Conservation (phyloP, 2,113 vertebrate genomes). For the Phrynosoma blainvillii region DNA sequence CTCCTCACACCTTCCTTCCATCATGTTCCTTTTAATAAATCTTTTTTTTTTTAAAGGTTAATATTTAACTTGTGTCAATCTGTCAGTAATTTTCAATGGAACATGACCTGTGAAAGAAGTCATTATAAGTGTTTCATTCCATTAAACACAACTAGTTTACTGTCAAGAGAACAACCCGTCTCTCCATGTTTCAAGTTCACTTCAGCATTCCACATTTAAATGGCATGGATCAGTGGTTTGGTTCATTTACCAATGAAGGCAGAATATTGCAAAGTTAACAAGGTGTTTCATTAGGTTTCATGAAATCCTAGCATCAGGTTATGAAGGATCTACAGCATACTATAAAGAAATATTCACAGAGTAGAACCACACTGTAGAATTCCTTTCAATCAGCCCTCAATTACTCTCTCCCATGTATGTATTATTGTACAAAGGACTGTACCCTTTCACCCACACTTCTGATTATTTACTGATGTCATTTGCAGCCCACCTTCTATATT, state of each 20-base stretch:
- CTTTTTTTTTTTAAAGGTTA: conserved; percentile 49
- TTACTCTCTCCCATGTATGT: neutral
- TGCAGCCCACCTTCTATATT: neutral
- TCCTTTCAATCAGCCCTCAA: neutral
- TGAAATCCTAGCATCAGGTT: conserved; percentile 67
- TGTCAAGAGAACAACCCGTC: conserved; percentile 79
- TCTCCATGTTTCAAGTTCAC: conserved; percentile 75
- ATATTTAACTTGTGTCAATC: conserved; percentile 76
- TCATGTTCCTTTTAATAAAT: conserved; percentile 51
- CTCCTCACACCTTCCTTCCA: neutral
- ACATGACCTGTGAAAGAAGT: conserved; percentile 82
- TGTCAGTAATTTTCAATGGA: conserved; percentile 79
- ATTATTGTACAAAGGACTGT: neutral
- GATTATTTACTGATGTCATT: neutral
- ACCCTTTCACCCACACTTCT: neutral
- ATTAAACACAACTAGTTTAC: conserved; percentile 84
- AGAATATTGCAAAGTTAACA: conserved; percentile 80
- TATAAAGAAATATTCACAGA: neutral
- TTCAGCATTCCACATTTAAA: conserved; percentile 80
- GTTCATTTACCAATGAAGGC: conserved; percentile 82
- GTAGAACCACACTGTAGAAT: neutral
- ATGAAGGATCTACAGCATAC: conserved; percentile 18
- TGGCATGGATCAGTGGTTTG: conserved; percentile 77
- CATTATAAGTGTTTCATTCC: conserved; percentile 83
- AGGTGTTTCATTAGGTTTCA: conserved; percentile 79